Evolutionary conservation across 2,888 invertebrate species (phyloP), one percentile per base, ranked within the genome.

Genomic region (Torymus auratus): DNA sequence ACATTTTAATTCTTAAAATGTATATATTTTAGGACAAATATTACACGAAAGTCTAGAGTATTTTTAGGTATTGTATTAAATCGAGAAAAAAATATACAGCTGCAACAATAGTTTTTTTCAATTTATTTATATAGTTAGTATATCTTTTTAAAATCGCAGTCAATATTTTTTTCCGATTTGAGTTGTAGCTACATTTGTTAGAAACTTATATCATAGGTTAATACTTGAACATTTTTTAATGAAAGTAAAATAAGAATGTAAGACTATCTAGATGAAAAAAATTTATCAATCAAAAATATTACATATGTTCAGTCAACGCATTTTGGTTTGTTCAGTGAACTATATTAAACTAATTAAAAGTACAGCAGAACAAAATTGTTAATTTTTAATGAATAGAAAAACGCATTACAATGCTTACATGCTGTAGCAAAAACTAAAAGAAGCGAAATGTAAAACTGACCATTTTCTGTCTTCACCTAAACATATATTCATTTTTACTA

Each of bases 391-490:
- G 52, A 55, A 13, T 70, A 61, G 14, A 65, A 77, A 74, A 70
- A 68, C 15, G 67, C 23, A 71, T 41, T 62, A 69, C 60, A 53
- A 68, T 69, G 62, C 50, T 77, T 70, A 83, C 89, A 88, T 89
- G 89, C 89, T 85, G 84, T 84, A 86, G 86, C 85, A 88, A 87
- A 69, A 77, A 86, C 84, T 83, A 87, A 87, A 79, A 79, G 85
- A 86, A 85, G 85, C 86, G 86, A 82, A 86, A 84, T 85, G 84
- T 85, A 83, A 86, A 87, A 88, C 88, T 89, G 87, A 88, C 88
- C 88, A 87, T 87, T 87, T 86, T 89, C 86, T 88, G 87, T 83
- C 87, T 60, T 58, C 2, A 17, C 41, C 56, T 60, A 67, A 50
- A 58, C 58, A 41, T 53, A 60, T 10, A 64, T 73, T 41, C 52